These are phyloP conservation scores for Saturnia pavonia DNA, from an alignment of 2,888 invertebrate genomes.

Conservation along the genomic window DNA sequence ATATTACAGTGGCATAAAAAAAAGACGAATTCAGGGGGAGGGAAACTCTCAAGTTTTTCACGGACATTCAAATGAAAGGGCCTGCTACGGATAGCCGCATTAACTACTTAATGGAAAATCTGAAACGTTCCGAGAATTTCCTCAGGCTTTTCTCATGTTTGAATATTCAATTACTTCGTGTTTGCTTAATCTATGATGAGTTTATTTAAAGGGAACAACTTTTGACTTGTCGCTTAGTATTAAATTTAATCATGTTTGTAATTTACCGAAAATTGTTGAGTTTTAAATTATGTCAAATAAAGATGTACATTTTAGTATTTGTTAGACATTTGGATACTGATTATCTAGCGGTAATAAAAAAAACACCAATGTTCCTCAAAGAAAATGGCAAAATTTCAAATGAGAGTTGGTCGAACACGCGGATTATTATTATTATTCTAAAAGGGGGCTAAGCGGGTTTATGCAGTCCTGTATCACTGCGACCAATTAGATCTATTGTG, in stretches of 20 bases:
- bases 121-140: slow-evolving; percentile 8
- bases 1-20: slow-evolving; percentile 21
- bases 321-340: too few species aligned
- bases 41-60: slow-evolving; percentile 11
- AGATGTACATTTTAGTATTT: background rate
- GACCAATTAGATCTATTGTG: too few species aligned
- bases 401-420: too few species aligned
- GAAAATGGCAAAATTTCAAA: too few species aligned
- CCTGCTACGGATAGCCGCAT: slow-evolving; percentile 18
- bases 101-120: slow-evolving; percentile 21
- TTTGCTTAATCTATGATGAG: slow-evolving; percentile 7
- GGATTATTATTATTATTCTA: too few species aligned
- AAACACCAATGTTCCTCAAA: too few species aligned
- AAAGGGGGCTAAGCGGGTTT: too few species aligned
- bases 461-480: too few species aligned
- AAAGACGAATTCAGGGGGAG: slow-evolving; percentile 2
- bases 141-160: slow-evolving; percentile 5
- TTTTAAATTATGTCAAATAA: background rate
- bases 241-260: background rate
- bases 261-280: background rate
- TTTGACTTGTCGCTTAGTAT: background rate
- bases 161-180: slow-evolving; percentile 10
- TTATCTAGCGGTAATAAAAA: too few species aligned
- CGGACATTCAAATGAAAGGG: slow-evolving; percentile 15
- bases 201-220: slow-evolving; percentile 8